Percentiles rank a stretch among this genome's conserved stretches.
Conservation (phyloP, 64 coral and sea anemone species). For the Stylophora pistillata region DNA sequence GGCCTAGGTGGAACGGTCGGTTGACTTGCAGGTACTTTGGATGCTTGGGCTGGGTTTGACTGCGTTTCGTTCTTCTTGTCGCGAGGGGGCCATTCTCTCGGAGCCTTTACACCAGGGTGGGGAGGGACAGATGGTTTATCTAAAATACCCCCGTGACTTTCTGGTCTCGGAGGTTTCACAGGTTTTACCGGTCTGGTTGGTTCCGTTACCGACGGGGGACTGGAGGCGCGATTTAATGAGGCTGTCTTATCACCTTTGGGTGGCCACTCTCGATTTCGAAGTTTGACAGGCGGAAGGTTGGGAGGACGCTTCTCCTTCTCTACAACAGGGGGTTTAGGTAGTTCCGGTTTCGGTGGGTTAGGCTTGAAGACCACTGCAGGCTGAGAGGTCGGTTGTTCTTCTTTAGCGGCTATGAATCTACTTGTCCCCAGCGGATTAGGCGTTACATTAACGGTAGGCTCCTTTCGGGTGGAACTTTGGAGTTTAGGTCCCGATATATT, state of each 20-base stretch:
- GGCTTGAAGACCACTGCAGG: constrained; percentile 28
- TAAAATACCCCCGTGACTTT: constrained; percentile 57
- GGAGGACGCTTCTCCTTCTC: background rate
- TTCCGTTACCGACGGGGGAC: constrained; percentile 55
- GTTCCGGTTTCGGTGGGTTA: constrained; percentile 3
- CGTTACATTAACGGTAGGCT: constrained; percentile 39
- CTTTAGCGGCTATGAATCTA: background rate
- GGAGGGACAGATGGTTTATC: background rate
- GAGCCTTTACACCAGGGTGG: constrained; percentile 1
- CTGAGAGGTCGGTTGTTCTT: background rate
- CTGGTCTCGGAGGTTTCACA: constrained; percentile 49
- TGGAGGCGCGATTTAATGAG: constrained; percentile 58
- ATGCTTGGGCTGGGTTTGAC: background rate
- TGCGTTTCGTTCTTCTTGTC: background rate
- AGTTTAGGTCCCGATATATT: constrained; percentile 62
- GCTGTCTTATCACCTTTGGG: constrained; percentile 36
- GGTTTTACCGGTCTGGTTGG: constrained; percentile 37
- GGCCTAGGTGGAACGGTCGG: background rate
- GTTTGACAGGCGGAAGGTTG: constrained; percentile 20
- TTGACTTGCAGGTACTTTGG: background rate
- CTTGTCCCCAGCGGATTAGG: constrained; percentile 6
- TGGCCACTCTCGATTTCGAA: constrained; percentile 48
- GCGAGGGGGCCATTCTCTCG: background rate
- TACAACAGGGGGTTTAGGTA: background rate
- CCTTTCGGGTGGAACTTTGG: constrained; percentile 4